Evolutionary conservation across 2,797 vertebrate species (phyloP), one percentile per base, ranked within the genome.

Genomic region (Urosaurus nigricauda): DNA sequence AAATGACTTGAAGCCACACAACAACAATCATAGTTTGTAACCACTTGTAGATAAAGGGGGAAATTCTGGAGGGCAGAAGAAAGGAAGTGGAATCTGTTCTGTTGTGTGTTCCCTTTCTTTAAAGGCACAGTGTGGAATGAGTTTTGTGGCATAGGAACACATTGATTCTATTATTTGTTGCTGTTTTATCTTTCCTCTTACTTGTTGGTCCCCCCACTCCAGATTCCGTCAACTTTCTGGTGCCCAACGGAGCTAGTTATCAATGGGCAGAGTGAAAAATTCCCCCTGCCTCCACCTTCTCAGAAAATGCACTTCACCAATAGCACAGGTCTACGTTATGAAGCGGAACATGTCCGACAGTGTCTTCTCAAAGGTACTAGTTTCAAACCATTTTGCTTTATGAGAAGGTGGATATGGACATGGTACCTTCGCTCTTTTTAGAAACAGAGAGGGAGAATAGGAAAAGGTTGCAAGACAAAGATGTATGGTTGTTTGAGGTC

Each of bases 331-430:
- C 94, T 98, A 97, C 89, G 94, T 29, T 98, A 98, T 5, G 97
- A 98, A 91, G 98, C 98, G 2, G 97, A 97, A 79, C 98, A 98
- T 65, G 97, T 98, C 70, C 97, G 97, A 0, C 97, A 97, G 92
- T 98, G 98, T 95, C 96, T 98, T 88, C 96, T 96, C 12, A 96
- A 97, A 97, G 98, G 98, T 98, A 94, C 94, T 87, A 29, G 43
- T 24, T 7, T 63, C 0, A 29, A n/a, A 5, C 51, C 26, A 29
- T 9, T 13, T 26, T 13, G 13, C 26, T 65, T 65, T 29, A 29
- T 65, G 26, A 65, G 63, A 26, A 8, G 24, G 24, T 65, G 7
- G 21, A 11, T 7, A 65, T 65, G 63, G 8, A 63, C 11, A 11
- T 63, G 24, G 60, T 63, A 26, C 8, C 60, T 63, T 63, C 60